Evolutionary conservation across 1,140 invertebrate species (phyloP), one percentile per base, ranked within the genome.

Genomic region (Bombyx mori): DNA sequence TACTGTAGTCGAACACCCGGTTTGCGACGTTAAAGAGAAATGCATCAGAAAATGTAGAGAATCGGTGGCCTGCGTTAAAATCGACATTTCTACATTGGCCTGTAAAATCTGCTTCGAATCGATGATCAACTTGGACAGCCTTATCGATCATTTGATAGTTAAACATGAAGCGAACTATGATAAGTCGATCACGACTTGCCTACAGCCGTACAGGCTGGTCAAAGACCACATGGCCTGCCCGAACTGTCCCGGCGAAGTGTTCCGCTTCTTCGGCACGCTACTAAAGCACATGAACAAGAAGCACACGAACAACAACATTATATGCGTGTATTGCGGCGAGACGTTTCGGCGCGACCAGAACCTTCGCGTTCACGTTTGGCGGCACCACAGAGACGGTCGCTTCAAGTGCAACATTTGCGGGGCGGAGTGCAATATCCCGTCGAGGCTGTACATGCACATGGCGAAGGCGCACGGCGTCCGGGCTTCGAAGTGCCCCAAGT

Each of bases 201-300:
- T 87, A 2, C 80, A 85, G 51, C 84, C 84, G 6, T 87, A 82
- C 56, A 73, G 68, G 52, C 56, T 85, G 43, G 65, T 82, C 2
- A 85, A 87, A 58, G 83, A 84, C 49, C 73, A 79, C 44, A 85
- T 87, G 75, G 69, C 62, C 0, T 87, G 83, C 47, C 82, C 80
- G 0, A 66, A 77, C 44, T 86, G 83, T 60, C 75, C 79, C 0
- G 63, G 54, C 6, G 80, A 85, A 60, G 69, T 75, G 6, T 87
- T 85, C 49, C 42, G 80, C 8, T 87, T 87, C 60, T 87, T 85
- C 54, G 83, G 83, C 0, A 83, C 83, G 0, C 56, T 87, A n/a
- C 43, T 87, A 0, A 83, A 83, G 58, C 83, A 87, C 42, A 77
- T 85, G 71, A 83, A 87, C 52, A 78, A 76, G 6, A 73, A 75